Base-by-base conservation (phyloP, 2,888 invertebrate species). In the Nebria brevicollis region DNA sequence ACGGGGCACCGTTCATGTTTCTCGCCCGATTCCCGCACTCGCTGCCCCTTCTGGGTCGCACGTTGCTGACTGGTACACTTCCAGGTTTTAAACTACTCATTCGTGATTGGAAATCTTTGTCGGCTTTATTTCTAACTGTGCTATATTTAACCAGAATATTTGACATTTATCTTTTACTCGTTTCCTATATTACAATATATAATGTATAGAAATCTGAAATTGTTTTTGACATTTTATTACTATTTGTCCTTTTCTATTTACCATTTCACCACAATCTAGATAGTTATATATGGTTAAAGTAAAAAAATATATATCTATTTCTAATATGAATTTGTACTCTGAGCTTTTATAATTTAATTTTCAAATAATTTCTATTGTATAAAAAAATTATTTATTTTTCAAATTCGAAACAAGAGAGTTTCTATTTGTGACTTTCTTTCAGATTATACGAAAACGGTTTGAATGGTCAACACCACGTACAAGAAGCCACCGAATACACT, bases 401-500 rank as follows among this genome's bases (percentile, higher is more conserved):
- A 20, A 20, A 20, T 20, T 20, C 20, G 20, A 20, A 20, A 20
- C 0, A 20, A 20, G 20, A 20, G 34, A 34, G 34, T 34, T 34
- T 34, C 4, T 34, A 34, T 34, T 34, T 0, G 34, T 34, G 34
- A 5, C 66, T 83, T 81, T 26, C 84, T 83, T 85, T 0, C 88
- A 92, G 92, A 72, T 90, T 91, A 85, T 92, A 91, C 87, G 92
- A 92, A 54, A 86, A 88, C 82, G 88, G 88, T 42, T 75, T 87
- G 20, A 87, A 87, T 82, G 87, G 88, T 10, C 85, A 84, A 82
- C 87, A 88, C 66, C 88, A 85, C 87, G 70, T 75, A 6, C 70
- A 70, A 20, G 75, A 75, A 54, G 70, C 70, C 6, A 43, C 72
- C n/a, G 80, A 75, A 15, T 80, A 80, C 64, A 41, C 86, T 86